Evolutionary conservation across 2,113 vertebrate species (phyloP).

Genomic region (Dipodomys merriami): DNA sequence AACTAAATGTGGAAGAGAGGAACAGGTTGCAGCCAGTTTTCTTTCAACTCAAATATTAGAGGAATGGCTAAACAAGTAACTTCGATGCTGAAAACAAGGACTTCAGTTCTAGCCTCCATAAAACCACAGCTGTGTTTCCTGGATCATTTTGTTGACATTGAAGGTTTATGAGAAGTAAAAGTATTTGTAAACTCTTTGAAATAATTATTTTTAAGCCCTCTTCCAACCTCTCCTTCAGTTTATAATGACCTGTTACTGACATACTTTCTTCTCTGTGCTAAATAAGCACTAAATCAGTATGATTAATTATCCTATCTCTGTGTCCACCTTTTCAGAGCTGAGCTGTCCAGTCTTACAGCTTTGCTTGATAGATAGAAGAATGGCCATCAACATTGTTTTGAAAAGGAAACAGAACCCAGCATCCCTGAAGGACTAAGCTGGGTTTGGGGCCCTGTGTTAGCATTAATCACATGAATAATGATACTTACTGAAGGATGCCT

Average conservation of each 20-base stretch:
- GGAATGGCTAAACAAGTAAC: slow-evolving; percentile 53
- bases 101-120: slow-evolving; percentile 63
- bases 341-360: slow-evolving; percentile 8
- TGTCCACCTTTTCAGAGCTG: slow-evolving; percentile 34
- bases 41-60: slow-evolving; percentile 38
- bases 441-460: not conserved
- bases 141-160: slow-evolving; percentile 72
- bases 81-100: slow-evolving; percentile 66
- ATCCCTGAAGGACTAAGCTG: slow-evolving; percentile 5
- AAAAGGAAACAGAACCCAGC: slow-evolving; percentile 41
- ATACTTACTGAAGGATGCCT: not conserved
- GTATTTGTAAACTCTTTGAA: slow-evolving; percentile 74
- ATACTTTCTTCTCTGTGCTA: slow-evolving; percentile 64
- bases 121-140: slow-evolving; percentile 74
- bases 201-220: slow-evolving; percentile 72
- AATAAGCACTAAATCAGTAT: slow-evolving; percentile 59
- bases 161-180: slow-evolving; percentile 72
- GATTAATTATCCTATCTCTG: slow-evolving; percentile 59
- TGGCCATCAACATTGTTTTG: slow-evolving; percentile 44
- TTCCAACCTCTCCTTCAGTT: slow-evolving; percentile 15
- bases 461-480: slow-evolving; percentile 16
- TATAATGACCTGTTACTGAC: slow-evolving; percentile 64
- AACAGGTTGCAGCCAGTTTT: not conserved
- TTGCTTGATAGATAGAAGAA: slow-evolving; percentile 34
- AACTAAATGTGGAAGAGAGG: not conserved